Percentiles rank a stretch among this genome's conserved stretches.
phyloP scores from a whole-genome alignment of 2,888 invertebrate species.

The Orchesella flavescens region DNA sequence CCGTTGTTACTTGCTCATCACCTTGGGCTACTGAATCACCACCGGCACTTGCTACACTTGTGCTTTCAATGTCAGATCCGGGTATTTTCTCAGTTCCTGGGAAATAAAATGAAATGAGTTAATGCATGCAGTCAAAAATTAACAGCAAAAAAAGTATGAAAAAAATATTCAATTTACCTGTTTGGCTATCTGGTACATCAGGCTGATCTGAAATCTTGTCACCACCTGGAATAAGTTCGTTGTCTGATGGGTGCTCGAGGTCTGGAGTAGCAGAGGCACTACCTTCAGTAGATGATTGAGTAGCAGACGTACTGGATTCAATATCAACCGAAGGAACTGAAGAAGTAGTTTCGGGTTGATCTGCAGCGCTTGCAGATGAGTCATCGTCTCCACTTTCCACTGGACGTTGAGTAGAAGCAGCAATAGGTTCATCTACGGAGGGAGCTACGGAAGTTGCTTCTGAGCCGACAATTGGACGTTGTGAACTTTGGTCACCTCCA shows the following conservation, averaged over 20 bases:
- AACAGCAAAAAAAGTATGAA: too few relatives aligned
- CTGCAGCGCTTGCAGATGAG: neutral
- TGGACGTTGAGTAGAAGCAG: slow-evolving; percentile 36
- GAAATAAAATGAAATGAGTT: too few relatives aligned
- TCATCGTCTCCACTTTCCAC: slow-evolving; percentile 12
- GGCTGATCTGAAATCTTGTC: slow-evolving; percentile 62
- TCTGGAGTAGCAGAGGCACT: slow-evolving; percentile 23
- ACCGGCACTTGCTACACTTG: slow-evolving; percentile 21
- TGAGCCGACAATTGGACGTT: neutral
- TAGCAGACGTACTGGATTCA: neutral
- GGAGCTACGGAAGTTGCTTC: slow-evolving; percentile 11
- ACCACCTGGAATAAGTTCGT: slow-evolving; percentile 14
- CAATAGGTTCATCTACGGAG: neutral
- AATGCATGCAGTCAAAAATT: too few relatives aligned
- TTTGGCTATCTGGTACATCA: slow-evolving; percentile 35
- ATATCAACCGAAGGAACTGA: neutral
- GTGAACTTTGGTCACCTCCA: slow-evolving; percentile 17
- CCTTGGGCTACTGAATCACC: slow-evolving; percentile 13
- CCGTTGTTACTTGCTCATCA: slow-evolving; percentile 45
- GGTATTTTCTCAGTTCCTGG: neutral
- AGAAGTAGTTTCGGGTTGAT: neutral
- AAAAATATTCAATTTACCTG: neutral
- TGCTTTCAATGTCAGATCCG: slow-evolving; percentile 26
- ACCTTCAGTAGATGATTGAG: slow-evolving; percentile 13
- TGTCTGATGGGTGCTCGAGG: slow-evolving; percentile 25